Percentiles rank a stretch among this genome's conserved stretches.
These are phyloP conservation scores for Polietes domitor DNA, from an alignment of 2,888 invertebrate genomes.

Conservation along the genomic window DNA sequence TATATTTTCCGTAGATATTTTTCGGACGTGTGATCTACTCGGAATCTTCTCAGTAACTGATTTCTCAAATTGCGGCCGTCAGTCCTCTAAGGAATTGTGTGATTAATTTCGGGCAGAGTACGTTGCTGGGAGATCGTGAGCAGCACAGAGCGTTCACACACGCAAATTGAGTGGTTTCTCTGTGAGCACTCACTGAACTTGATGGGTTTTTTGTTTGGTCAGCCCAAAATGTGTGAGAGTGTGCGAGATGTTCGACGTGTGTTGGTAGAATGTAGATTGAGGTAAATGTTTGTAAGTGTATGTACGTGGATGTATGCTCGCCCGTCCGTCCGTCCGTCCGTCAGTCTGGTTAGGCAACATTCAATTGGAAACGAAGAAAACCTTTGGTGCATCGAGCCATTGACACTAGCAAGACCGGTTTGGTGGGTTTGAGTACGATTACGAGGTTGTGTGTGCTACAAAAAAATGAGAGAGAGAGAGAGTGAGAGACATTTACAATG, in stretches of 20 bases:
- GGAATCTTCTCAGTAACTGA: conserved; percentile 80
- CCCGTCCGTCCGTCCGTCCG: conserved; percentile 15
- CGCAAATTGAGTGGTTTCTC: conserved; percentile 61
- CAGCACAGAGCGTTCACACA: conserved; percentile 25
- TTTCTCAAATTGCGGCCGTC: conserved; percentile 68
- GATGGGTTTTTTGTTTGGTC: conserved; percentile 30
- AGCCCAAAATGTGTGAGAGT: conserved; percentile 67
- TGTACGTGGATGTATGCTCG: conserved; percentile 30
- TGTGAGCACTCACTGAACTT: conserved; percentile 30
- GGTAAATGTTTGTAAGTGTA: conserved; percentile 40
- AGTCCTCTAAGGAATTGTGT: conserved; percentile 64
- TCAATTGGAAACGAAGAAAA: conserved; percentile 54
- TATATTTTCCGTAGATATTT: conserved; percentile 49
- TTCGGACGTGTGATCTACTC: conserved; percentile 75
- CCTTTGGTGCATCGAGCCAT: conserved; percentile 72
- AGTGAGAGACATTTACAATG: conserved; percentile 1
- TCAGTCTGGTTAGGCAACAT: conserved; percentile 61
- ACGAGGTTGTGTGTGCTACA: conserved; percentile 32
- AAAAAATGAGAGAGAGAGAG: not conserved
- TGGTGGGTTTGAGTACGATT: conserved; percentile 72
- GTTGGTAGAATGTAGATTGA: conserved; percentile 6
- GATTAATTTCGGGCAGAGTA: conserved; percentile 59
- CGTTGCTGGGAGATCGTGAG: conserved; percentile 16
- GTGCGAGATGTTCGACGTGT: not conserved
- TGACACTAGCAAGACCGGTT: conserved; percentile 78